Conservation (phyloP, 2,888 invertebrate species). For the Scelioninae gen. 2 region DNA sequence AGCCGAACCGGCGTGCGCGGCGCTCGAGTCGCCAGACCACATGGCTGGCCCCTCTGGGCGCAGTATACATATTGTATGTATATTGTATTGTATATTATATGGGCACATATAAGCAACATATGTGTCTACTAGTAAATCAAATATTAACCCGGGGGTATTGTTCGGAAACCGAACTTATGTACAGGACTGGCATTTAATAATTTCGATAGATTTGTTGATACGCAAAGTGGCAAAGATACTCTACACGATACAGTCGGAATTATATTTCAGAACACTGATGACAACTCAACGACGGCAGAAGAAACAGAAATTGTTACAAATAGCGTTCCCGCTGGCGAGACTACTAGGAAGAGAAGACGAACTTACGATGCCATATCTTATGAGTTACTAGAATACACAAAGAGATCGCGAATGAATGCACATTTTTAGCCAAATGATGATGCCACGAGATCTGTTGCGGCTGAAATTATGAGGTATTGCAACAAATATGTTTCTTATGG, state of each 20-base stretch:
- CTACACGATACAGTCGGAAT: constrained; percentile 28
- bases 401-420: too few species aligned
- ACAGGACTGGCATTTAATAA: constrained; percentile 39
- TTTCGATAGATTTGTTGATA: constrained; percentile 55
- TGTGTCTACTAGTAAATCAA: neutral
- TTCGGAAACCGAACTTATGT: neutral
- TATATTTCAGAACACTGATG: neutral
- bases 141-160: neutral
- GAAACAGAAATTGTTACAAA: neutral
- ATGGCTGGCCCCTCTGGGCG: too few species aligned
- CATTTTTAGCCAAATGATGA: too few species aligned
- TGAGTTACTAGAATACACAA: too few species aligned
- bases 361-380: neutral
- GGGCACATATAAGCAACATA: neutral
- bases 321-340: too few species aligned
- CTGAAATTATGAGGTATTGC: neutral
- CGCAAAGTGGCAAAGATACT: constrained; percentile 45
- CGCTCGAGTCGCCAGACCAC: too few species aligned
- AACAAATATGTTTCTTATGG: constrained; percentile 18
- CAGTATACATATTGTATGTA: too few species aligned
- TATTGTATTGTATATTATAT: too few species aligned
- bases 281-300: too few species aligned
- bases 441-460: neutral
- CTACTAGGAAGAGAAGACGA: constrained; percentile 6
- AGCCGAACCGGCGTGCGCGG: too few species aligned